Conservation (phyloP, 2,888 invertebrate species). For the Orchesellides sinensis region DNA sequence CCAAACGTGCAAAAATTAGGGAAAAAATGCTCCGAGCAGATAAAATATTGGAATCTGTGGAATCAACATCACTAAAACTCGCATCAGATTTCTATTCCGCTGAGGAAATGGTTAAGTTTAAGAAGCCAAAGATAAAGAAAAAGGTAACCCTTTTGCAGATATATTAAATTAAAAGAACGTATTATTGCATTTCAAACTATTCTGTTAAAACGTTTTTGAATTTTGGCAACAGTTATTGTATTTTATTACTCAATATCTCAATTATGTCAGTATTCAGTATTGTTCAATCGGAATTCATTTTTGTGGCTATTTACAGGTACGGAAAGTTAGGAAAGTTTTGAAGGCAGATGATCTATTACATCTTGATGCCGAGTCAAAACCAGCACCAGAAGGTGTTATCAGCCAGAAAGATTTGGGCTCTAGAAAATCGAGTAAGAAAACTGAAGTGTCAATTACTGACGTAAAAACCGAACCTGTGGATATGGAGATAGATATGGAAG, state of each 20-base stretch:
- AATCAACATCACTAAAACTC: constrained; percentile 82
- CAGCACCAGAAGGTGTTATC: constrained; percentile 22
- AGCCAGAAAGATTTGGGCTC: constrained; percentile 62
- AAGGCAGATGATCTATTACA: constrained; percentile 86
- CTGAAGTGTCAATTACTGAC: constrained; percentile 69
- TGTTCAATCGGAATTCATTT: constrained; percentile 45
- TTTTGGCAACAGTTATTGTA: not conserved
- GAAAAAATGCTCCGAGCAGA: constrained; percentile 79
- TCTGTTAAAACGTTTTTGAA: not conserved
- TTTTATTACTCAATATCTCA: not conserved
- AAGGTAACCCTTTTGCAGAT: too few relatives aligned
- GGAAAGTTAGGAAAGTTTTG: constrained; percentile 83
- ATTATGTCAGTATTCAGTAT: constrained; percentile 14
- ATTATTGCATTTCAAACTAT: not conserved
- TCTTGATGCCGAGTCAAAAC: constrained; percentile 66
- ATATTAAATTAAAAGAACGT: constrained; percentile 19
- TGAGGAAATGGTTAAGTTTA: constrained; percentile 90
- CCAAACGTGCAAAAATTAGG: constrained; percentile 70
- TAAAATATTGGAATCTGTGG: constrained; percentile 86
- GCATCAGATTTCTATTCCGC: constrained; percentile 94
- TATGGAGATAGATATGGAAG: constrained; percentile 79
- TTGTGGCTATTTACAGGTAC: constrained; percentile 76
- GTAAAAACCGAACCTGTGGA: constrained; percentile 80
- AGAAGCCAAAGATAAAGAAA: constrained; percentile 87
- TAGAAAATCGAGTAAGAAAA: constrained; percentile 33